These are phyloP conservation scores for Micrastur ruficollis DNA, from an alignment of 2,797 vertebrate species.

Conservation along the genomic window DNA sequence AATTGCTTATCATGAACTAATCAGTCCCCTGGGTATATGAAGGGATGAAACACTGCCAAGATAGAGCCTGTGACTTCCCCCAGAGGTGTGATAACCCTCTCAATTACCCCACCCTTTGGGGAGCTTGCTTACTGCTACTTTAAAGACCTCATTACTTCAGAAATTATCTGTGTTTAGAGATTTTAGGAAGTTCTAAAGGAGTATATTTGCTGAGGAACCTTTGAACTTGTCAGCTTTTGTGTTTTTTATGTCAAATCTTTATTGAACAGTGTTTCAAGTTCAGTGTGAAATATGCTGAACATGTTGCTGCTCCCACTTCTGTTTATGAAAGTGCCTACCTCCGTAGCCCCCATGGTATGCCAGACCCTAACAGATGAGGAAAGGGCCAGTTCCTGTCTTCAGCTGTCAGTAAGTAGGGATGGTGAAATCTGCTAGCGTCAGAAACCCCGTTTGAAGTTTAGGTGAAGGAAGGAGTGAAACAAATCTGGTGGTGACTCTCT, in stretches of 20 bases:
- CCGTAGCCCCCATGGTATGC: fast-evolving
- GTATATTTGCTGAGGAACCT: background rate
- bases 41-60: slow-evolving; percentile 41
- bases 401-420: background rate
- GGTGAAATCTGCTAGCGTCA: background rate
- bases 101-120: background rate
- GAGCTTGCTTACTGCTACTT: slow-evolving; percentile 6
- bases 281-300: background rate
- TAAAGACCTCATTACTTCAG: background rate
- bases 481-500: background rate
- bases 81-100: slow-evolving; percentile 30
- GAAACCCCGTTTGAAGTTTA: slow-evolving; percentile 2
- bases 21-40: slow-evolving; percentile 49
- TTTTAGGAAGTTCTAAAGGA: background rate
- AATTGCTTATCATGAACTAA: slow-evolving; percentile 59
- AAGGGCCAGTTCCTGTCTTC: background rate
- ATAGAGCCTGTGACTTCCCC: slow-evolving; percentile 48
- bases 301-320: background rate
- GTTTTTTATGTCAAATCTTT: background rate
- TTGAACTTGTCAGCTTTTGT: background rate
- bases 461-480: background rate
- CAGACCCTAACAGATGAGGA: background rate
- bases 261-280: background rate
- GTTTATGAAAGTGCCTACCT: background rate
- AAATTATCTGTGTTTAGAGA: background rate